Base-by-base conservation (phyloP, 2,888 invertebrate genomes). In the Entomobrya multifasciata region DNA sequence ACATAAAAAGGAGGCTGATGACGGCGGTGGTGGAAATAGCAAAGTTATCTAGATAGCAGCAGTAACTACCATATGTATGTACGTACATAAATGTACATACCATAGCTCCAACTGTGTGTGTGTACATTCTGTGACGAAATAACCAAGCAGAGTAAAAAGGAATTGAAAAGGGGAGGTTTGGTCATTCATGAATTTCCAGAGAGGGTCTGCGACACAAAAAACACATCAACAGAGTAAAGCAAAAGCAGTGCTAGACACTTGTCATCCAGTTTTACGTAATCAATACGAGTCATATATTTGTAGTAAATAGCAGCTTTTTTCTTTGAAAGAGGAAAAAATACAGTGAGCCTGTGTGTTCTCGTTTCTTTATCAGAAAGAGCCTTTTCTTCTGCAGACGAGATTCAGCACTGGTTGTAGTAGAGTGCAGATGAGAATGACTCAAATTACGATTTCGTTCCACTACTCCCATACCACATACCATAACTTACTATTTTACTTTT, bases 101-200 rank as follows among this genome's bases (percentile, higher is more conserved):
- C 8, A 36, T 36, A 36, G 36, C 8, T 36, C n/a, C 8, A 36
- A 4, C 8, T 36, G 36, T n/a, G 49, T 41, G 20, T 17, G n/a
- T 44, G 22, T 17, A n/a, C n/a, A n/a, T 13, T 15, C 13, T 49
- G 49, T 49, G 49, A 8, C 4, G 36, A 36, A 36, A 36, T 36
- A 8, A 11, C 6, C n/a, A n/a, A n/a, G 5, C 6, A 22, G 36
- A 20, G 6, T n/a, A 36, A 41, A 36, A 17, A 52, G 22, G 36
- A 74, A 81, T 81, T 70, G 82, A 76, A 74, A 83, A 83, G 82
- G 82, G 74, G 76, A 83, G 65, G 5, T 36, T 57, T 85, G 85
- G 85, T 72, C 86, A 86, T 86, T 86, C 86, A 86, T 86, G 74
- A 86, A 62, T 86, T 79, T 80, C 72, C 62, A 49, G 82, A 36